Evolutionary conservation across 2,888 invertebrate species (phyloP), one percentile per base, ranked within the genome.

Genomic region (Drosophila nigritarsus): DNA sequence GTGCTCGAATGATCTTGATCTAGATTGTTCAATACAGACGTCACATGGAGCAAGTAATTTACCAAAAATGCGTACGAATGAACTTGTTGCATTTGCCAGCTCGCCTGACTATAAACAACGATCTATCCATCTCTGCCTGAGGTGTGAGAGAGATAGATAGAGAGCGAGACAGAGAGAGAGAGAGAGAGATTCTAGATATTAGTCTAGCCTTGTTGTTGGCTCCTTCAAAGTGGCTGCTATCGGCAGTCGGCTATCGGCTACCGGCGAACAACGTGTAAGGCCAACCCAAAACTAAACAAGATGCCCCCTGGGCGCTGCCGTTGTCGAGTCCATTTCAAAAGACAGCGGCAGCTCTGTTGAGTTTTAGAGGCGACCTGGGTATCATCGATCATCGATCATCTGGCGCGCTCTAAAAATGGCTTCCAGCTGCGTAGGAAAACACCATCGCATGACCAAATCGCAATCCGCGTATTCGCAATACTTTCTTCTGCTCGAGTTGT

Each of bases 391-490:
- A 86, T 86, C 85, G 90, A 86, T 89, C 87, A 90, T 87, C 81
- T 82, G 75, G 79, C 75, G 84, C 74, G 78, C 78, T 75, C 90
- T 89, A 80, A 87, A 90, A 89, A 90, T 90, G 87, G 87, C 65
- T 89, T 90, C 87, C 89, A 89, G 87, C 87, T 90, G 90, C 78
- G 89, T 78, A 87, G 81, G 80, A 90, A 87, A 87, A 90, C 87
- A 90, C 87, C 87, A 87, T 89, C 90, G 89, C 90, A 89, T 90
- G 90, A 89, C 90, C 87, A 87, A 90, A 89, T 89, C 89, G 68
- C 86, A 77, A 77, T 78, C 73, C 45, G 45, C 65, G 78, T 78
- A 86, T 83, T 64, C 81, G 71, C 45, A 40, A 73, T 87, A 80
- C 87, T 89, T 90, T 90, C 86, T 86, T 85, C 86, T 86, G 89